These are phyloP conservation scores for Gila robusta DNA, from an alignment of 2,797 vertebrate genomes.

Conservation along the genomic window DNA sequence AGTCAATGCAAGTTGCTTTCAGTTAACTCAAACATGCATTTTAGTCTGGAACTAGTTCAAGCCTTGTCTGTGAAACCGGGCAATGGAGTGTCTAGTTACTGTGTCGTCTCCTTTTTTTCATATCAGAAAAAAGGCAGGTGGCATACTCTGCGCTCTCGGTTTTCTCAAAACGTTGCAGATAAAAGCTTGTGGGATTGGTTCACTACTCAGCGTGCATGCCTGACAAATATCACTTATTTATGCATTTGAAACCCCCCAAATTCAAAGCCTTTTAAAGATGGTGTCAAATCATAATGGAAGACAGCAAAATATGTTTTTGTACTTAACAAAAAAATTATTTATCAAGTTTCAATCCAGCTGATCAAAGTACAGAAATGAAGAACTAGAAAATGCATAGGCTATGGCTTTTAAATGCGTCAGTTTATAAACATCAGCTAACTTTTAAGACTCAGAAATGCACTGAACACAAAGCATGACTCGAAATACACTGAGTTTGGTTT, in stretches of 20 bases:
- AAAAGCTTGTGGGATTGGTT: slow-evolving; percentile 4
- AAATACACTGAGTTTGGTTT: background rate
- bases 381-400: slow-evolving; percentile 58
- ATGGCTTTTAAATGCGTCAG: slow-evolving; percentile 5
- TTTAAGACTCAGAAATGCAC: background rate
- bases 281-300: background rate
- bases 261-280: background rate
- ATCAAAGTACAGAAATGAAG: slow-evolving; percentile 74
- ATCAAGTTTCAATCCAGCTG: slow-evolving; percentile 48
- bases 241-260: background rate
- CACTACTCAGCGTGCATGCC: slow-evolving; percentile 22
- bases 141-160: slow-evolving; percentile 4
- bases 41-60: background rate
- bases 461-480: background rate
- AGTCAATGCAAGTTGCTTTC: no score
- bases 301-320: background rate
- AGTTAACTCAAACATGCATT: no score
- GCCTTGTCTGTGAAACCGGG: background rate
- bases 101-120: background rate
- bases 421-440: background rate
- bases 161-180: slow-evolving; percentile 23
- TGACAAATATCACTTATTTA: slow-evolving; percentile 31
- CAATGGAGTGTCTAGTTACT: background rate
- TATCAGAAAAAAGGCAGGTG: background rate
- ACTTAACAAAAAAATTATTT: slow-evolving; percentile 25